phyloP scores from a whole-genome alignment of 2,797 vertebrate species.

The Hephaestus fuliginosus region DNA sequence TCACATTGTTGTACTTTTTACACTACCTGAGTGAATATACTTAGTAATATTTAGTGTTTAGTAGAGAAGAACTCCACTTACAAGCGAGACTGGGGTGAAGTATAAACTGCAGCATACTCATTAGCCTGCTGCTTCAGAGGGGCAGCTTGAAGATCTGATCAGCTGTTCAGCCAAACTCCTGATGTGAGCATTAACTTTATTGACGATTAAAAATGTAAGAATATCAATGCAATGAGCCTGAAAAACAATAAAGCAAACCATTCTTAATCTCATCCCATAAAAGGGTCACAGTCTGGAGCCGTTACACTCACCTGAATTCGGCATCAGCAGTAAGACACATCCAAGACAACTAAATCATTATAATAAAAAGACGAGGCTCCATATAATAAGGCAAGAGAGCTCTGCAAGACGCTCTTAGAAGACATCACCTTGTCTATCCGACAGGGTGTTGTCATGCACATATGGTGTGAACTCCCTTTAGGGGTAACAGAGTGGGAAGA shows the following conservation, averaged over 20 bases:
- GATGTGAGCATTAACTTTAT: conserved; percentile 51
- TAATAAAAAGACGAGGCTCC: conserved; percentile 25
- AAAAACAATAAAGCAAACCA: conserved; percentile 42
- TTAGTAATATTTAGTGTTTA: not conserved
- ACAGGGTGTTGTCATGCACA: conserved; percentile 80
- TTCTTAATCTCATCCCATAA: conserved; percentile 35
- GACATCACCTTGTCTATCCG: conserved; percentile 63
- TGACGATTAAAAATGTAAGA: conserved; percentile 52
- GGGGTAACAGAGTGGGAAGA: conserved; percentile 65
- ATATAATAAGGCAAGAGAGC: conserved; percentile 40
- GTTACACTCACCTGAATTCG: conserved; percentile 39
- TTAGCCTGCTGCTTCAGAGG: conserved; percentile 37
- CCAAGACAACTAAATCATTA: conserved; percentile 25
- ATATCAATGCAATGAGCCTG: conserved; percentile 39
- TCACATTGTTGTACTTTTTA: conserved; percentile 2
- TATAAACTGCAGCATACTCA: conserved; percentile 19
- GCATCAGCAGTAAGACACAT: conserved; percentile 17
- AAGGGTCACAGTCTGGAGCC: conserved; percentile 41
- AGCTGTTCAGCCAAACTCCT: conserved; percentile 35
- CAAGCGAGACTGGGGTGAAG: not conserved
- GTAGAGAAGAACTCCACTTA: not conserved
- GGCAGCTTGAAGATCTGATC: conserved; percentile 36
- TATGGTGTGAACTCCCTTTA: conserved; percentile 78
- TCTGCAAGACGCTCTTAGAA: conserved; percentile 42
- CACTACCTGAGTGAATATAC: not conserved